Percentiles rank a stretch among this genome's conserved stretches.
Conservation (phyloP, 2,888 invertebrate genomes). For the Orthonevra nobilis region DNA sequence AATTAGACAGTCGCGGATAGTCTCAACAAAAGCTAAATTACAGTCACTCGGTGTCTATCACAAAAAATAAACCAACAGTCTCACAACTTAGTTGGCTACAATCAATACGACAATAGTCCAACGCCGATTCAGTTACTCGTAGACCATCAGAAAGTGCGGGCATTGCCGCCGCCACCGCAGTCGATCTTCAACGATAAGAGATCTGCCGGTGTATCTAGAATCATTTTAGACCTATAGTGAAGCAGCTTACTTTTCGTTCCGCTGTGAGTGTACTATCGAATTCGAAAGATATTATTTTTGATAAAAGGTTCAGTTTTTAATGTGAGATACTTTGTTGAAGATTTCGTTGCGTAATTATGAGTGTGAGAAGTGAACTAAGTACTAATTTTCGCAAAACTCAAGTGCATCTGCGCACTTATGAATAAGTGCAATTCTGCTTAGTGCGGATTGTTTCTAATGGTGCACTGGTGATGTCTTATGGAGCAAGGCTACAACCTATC, state of each 20-base stretch:
- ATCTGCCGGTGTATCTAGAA: slow-evolving; percentile 22
- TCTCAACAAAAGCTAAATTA: too few relatives aligned
- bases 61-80: neutral
- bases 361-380: neutral
- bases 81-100: too few relatives aligned
- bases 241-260: neutral
- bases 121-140: slow-evolving; percentile 17
- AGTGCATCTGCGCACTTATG: slow-evolving; percentile 12
- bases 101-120: slow-evolving; percentile 21
- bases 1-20: too few relatives aligned
- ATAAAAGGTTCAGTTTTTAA: neutral
- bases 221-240: neutral
- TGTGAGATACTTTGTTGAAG: too few relatives aligned
- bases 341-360: too few relatives aligned
- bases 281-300: neutral
- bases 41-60: too few relatives aligned
- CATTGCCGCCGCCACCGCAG: slow-evolving; percentile 17
- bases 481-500: slow-evolving; percentile 51
- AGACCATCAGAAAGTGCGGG: slow-evolving; percentile 46
- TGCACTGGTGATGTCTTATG: slow-evolving; percentile 4
- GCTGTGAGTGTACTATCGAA: neutral
- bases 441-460: too few relatives aligned
- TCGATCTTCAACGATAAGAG: slow-evolving; percentile 29
- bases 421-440: neutral
- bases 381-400: neutral